Evolutionary conservation across 2,888 invertebrate species (phyloP).

Genomic region (Athripsodes cinereus): DNA sequence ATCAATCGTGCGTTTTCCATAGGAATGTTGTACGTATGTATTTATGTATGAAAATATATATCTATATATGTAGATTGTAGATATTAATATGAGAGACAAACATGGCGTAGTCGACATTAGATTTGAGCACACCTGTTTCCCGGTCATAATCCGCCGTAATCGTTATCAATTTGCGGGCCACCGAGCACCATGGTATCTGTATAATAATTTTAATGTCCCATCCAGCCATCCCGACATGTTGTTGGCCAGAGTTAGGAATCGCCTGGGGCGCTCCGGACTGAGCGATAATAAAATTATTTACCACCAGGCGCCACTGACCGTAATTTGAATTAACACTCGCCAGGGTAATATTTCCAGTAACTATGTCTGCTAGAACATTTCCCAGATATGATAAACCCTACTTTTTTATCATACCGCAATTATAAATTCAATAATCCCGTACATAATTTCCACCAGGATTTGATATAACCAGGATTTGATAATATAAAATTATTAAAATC

Average conservation of each 20-base stretch:
- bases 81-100: conserved; percentile 7
- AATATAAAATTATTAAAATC: no score
- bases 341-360: conserved; percentile 16
- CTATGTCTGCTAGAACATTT: not conserved
- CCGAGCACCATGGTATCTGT: conserved; percentile 11
- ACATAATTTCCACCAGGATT: no score
- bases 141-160: conserved; percentile 24
- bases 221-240: conserved; percentile 6
- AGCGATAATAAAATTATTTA: conserved; percentile 25
- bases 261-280: conserved; percentile 18
- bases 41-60: no score
- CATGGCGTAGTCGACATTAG: conserved; percentile 12
- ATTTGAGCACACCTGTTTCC: conserved; percentile 19
- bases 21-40: no score
- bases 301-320: conserved; percentile 23
- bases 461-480: no score
- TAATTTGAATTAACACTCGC: conserved; percentile 26
- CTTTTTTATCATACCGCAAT: no score
- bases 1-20: no score
- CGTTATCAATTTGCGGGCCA: conserved; percentile 27
- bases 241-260: not conserved
- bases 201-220: conserved; percentile 21
- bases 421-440: no score
- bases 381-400: no score
- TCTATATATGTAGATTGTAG: no score